Evolutionary conservation across 1,140 invertebrate genomes (phyloP).

Genomic region (Eriosoma lanigerum): DNA sequence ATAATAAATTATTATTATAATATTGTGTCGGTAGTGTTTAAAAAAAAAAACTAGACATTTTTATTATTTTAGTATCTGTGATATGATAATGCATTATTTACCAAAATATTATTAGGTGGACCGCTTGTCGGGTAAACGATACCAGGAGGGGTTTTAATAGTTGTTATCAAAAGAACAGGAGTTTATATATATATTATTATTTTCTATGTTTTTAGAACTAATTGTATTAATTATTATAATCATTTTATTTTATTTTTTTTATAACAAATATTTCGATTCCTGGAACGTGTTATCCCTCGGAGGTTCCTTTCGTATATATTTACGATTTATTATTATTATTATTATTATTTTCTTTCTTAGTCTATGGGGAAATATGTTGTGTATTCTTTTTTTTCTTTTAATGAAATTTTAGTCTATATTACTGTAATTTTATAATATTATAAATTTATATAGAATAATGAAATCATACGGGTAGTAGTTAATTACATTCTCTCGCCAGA

Average conservation of each 20-base stretch:
- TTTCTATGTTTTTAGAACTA: slow-evolving; percentile 37
- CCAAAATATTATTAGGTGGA: slow-evolving; percentile 33
- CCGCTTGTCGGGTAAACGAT: neutral
- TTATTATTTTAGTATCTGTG: slow-evolving; percentile 47
- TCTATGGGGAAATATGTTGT: slow-evolving; percentile 7
- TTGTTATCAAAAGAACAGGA: slow-evolving; percentile 33
- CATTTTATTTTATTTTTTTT: slow-evolving; percentile 39
- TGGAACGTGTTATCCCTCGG: neutral
- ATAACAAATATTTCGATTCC: slow-evolving; percentile 35
- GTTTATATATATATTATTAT: slow-evolving; percentile 17
- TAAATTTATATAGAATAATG: slow-evolving; percentile 22
- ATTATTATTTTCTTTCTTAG: neutral
- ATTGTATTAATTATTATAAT: slow-evolving; percentile 30
- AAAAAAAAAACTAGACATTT: neutral
- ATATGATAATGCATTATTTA: slow-evolving; percentile 36
- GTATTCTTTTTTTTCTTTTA: neutral
- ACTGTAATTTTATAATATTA: slow-evolving; percentile 8
- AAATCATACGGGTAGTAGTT: slow-evolving; percentile 45
- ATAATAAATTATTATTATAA: neutral
- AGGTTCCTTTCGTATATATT: slow-evolving; percentile 18
- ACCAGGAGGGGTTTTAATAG: neutral
- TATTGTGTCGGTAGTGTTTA: slow-evolving; percentile 16
- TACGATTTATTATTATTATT: too few species aligned
- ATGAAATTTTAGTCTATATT: slow-evolving; percentile 34
- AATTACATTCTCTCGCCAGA: slow-evolving; percentile 36